Percentiles rank a stretch among this genome's conserved stretches.
Conservation (phyloP, 2,113 vertebrate species). For the Caranx melampygus region DNA sequence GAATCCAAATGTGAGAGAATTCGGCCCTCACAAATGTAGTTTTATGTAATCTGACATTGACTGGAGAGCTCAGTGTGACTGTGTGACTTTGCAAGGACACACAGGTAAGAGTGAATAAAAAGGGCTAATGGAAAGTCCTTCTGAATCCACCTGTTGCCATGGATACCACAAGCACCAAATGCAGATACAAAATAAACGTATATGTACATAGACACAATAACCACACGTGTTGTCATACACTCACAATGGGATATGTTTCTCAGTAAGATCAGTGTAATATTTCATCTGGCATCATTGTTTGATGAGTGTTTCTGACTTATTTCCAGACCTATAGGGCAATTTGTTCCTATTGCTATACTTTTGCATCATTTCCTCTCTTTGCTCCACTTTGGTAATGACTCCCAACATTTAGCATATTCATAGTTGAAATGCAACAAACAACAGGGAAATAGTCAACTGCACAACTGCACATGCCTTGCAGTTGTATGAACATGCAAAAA, state of each 20-base stretch:
- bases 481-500: not conserved
- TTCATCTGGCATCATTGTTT: not conserved
- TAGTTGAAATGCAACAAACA: not conserved
- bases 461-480: not conserved
- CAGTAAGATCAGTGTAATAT: not conserved
- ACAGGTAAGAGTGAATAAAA: slow-evolving; percentile 6
- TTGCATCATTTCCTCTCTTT: not conserved
- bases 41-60: slow-evolving; percentile 14
- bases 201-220: not conserved
- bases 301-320: not conserved
- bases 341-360: not conserved
- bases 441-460: not conserved
- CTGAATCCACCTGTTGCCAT: slow-evolving; percentile 12
- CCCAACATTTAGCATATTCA: not conserved
- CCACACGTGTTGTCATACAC: not conserved
- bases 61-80: not conserved
- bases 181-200: not conserved
- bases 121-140: not conserved
- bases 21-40: not conserved
- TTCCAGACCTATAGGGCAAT: not conserved
- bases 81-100: slow-evolving; percentile 11
- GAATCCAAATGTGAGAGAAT: slow-evolving; percentile 13
- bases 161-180: slow-evolving; percentile 13
- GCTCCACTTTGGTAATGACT: not conserved
- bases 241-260: not conserved